Conservation (phyloP, 2,113 vertebrate species). For the Holacanthus passer region DNA sequence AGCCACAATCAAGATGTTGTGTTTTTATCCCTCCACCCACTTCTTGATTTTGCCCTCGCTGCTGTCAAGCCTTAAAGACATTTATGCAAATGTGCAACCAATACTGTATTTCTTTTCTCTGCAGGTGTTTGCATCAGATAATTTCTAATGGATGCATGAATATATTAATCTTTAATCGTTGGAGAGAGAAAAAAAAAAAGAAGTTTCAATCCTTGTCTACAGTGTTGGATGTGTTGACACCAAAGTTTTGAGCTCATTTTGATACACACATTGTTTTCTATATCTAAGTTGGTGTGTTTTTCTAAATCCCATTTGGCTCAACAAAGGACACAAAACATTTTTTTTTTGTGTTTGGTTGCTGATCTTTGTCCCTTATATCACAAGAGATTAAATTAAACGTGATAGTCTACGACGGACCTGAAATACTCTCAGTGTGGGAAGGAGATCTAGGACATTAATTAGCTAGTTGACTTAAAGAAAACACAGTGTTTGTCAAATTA, state of each 20-base stretch:
- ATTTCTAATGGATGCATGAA: conserved; percentile 77
- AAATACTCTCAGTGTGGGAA: conserved; percentile 17
- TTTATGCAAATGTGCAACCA: conserved; percentile 69
- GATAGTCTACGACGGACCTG: conserved; percentile 22
- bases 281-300: background rate
- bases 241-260: conserved; percentile 9
- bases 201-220: conserved; percentile 33
- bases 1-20: conserved; percentile 59
- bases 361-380: conserved; percentile 6
- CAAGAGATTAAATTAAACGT: conserved; percentile 28
- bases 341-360: conserved; percentile 7
- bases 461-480: conserved; percentile 58
- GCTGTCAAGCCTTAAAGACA: conserved; percentile 66
- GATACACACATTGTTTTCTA: conserved; percentile 8
- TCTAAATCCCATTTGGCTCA: conserved; percentile 3
- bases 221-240: conserved; percentile 15
- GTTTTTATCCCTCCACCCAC: conserved; percentile 58
- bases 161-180: conserved; percentile 69
- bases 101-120: conserved; percentile 71
- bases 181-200: conserved; percentile 17
- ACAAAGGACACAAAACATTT: conserved; percentile 5
- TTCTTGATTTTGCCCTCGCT: conserved; percentile 66
- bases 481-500: conserved; percentile 59
- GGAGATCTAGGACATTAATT: conserved; percentile 55
- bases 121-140: conserved; percentile 77